Base-by-base conservation (phyloP, 2,113 vertebrate genomes). In the Lepus americanus region DNA sequence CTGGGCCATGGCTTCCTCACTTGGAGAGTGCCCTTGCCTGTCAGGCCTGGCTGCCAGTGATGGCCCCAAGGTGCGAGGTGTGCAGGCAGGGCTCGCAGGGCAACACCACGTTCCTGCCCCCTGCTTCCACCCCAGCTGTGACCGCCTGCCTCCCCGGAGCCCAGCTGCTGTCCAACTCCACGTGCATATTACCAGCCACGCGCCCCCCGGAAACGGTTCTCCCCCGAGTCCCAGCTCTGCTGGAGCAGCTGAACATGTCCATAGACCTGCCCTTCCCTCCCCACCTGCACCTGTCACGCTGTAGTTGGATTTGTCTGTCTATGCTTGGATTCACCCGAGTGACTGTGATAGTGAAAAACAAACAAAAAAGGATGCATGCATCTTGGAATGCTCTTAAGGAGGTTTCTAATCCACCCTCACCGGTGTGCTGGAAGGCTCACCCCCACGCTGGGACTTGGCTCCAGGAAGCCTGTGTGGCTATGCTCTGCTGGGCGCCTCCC, bases 291-390 rank as follows among this genome's bases (percentile, higher is more conserved):
- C 95, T 94, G 98, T 98, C 96, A 93, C 3, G 86, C 97, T 83
- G 97, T 98, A 97, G 95, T 98, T 87, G 90, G 97, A 97, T 97
- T 94, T 98, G 98, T 98, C 98, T 98, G 97, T 98, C 97, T 97
- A 95, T 97, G 97, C 98, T 98, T 98, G 97, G 98, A 97, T 84
- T 98, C 97, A 97, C 97, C 97, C 96, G 98, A 97, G 98, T 98
- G 98, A 97, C 90, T 93, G 92, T 89, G 97, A 96, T 93, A 96
- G 86, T 87, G 90, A 92, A 67, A 95, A 96, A 53, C 74, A 74
- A 49, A 89, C 55, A 61, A 81, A 64, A 6, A 14, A 63, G 44
- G 69, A 95, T 74, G 96, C 96, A 97, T 97, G 97, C 96, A 93
- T 90, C 94, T 95, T 91, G 90, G 86, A 97, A 97, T 77, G 95